Conservation (phyloP, 2,797 vertebrate species). For the Lutjanus argentimaculatus region DNA sequence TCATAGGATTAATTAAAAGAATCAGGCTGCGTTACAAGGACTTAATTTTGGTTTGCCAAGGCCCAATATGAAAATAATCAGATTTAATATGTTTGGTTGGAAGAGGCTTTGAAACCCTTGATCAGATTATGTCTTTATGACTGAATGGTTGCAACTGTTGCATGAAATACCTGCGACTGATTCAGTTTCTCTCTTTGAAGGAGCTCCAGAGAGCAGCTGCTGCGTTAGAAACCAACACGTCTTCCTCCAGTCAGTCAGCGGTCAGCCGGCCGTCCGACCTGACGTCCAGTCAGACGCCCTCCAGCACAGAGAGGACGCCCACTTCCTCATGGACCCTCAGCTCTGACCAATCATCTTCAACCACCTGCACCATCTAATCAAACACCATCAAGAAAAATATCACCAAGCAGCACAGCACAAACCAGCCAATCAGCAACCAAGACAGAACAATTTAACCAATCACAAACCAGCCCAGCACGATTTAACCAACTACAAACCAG, state of each 20-base stretch:
- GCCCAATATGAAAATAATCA: constrained; percentile 28
- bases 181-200: constrained; percentile 66
- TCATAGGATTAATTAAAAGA: constrained; percentile 52
- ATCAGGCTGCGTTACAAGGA: constrained; percentile 48
- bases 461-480: background rate
- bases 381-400: constrained; percentile 22
- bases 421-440: constrained; percentile 20
- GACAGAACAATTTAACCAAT: background rate
- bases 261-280: constrained; percentile 33
- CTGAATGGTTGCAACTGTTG: constrained; percentile 28
- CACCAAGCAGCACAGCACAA: background rate
- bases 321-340: constrained; percentile 35
- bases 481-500: background rate
- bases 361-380: constrained; percentile 5
- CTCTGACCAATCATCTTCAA: constrained; percentile 42
- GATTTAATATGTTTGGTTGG: constrained; percentile 38
- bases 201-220: constrained; percentile 59
- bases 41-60: constrained; percentile 52
- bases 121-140: constrained; percentile 35
- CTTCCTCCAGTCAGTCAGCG: constrained; percentile 35
- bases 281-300: constrained; percentile 40
- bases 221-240: constrained; percentile 61
- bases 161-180: constrained; percentile 38
- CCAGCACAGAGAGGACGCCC: constrained; percentile 18
- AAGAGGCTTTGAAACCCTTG: constrained; percentile 36